Base-by-base conservation (phyloP, 1,140 invertebrate species). In the Pachypsylla venusta region DNA sequence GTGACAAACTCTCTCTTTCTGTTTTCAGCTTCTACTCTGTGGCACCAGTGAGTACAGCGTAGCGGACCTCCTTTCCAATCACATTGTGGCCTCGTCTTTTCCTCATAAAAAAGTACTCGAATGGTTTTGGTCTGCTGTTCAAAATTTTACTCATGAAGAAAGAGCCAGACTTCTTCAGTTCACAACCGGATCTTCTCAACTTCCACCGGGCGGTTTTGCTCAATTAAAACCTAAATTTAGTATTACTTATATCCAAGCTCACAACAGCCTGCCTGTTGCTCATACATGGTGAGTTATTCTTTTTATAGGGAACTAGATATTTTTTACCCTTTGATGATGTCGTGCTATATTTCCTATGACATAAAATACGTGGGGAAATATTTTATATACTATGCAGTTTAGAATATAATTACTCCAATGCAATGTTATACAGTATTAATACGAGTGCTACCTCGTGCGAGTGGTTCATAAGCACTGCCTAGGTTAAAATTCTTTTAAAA, bases 51-150 rank as follows among this genome's bases (percentile, higher is more conserved):
- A 93, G 67, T 92, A 93, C 73, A 91, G 83, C 62, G 84, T 93
- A 55, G 78, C 86, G 14, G 92, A 96, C 74, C 85, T 94, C 72
- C 84, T 87, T 65, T 79, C 84, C 10, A 84, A 95, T 75, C 88
- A 93, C 70, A 81, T 88, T 62, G 80, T 92, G 16, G 86, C 85
- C 68, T 90, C 89, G 13, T 81, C 81, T 57, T 89, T 86, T 1
- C 76, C 83, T 0, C 81, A 82, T 57, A 75, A 83, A 30, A 81
- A 88, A 57, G 82, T 93, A 39, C 73, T 95, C 19, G 85, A 84
- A 62, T 95, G 92, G 91, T 94, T 95, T 72, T 96, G 92, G 93
- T 89, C 89, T 2, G 87, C 89, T 53, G 83, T 95, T 19, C 84
- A 82, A 61, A 90, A 89, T 71, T 93, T 95, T 70, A 90, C 87